Percentiles rank a stretch among this genome's conserved stretches.
Evolutionary conservation across 2,888 invertebrate species (phyloP).

Genomic region (Subacronicta megacephala): DNA sequence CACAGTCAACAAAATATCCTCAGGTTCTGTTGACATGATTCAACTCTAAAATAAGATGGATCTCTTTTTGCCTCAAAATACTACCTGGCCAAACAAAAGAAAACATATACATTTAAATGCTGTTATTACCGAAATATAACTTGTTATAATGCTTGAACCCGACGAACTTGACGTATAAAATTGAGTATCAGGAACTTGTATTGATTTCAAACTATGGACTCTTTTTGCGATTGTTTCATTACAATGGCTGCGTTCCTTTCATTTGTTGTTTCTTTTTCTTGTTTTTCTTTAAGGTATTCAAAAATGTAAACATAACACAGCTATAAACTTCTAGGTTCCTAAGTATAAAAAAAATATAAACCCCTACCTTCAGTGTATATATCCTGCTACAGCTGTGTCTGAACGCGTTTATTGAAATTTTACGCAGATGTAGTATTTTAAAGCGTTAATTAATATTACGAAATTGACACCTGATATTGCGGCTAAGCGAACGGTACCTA

Average conservation of each 20-base stretch:
- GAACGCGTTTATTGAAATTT: too few relatives aligned
- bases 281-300: slow-evolving; percentile 39
- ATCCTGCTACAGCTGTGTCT: too few relatives aligned
- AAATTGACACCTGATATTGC: not conserved
- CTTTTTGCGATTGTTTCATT: slow-evolving; percentile 62
- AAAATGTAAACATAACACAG: slow-evolving; percentile 22
- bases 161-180: not conserved
- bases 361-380: not conserved
- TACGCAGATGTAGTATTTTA: too few relatives aligned
- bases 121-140: too few relatives aligned
- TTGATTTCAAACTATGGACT: slow-evolving; percentile 40
- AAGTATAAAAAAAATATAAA: slow-evolving; percentile 9
- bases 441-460: not conserved
- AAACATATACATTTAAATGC: too few relatives aligned
- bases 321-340: not conserved
- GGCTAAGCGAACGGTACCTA: not conserved
- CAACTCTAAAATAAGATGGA: too few relatives aligned
- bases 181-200: slow-evolving; percentile 55
- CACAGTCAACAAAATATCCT: too few relatives aligned
- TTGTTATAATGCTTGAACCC: not conserved
- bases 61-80: too few relatives aligned
- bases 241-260: slow-evolving; percentile 67
- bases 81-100: too few relatives aligned
- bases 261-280: slow-evolving; percentile 57
- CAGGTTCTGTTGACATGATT: too few relatives aligned